Evolutionary conservation across 2,888 invertebrate genomes (phyloP), one percentile per base, ranked within the genome.

Genomic region (Catocala nupta): DNA sequence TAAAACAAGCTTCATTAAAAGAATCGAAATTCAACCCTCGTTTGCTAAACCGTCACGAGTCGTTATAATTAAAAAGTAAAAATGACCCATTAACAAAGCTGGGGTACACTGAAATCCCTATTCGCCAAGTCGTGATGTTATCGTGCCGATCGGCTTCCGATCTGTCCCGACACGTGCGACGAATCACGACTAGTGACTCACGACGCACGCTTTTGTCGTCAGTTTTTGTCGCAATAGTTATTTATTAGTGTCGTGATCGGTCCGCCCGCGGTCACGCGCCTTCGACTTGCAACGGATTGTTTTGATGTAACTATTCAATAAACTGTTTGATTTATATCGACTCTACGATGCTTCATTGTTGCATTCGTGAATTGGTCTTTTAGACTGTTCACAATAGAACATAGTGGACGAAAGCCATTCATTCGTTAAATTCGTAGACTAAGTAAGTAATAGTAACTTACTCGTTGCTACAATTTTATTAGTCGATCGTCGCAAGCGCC

Each of bases 61-160:
- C 72, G 64, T 76, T 78, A 76, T 76, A 78, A 77, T 76, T 78
- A 78, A 78, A 75, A 75, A 75, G 63, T 68, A 77, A 77, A 77
- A 76, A 78, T 70, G 56, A 68, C 72, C 74, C 71, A 77, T 77
- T 74, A 77, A 62, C 61, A 66, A 55, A 59, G 55, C 13, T n/a
- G 52, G 48, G 12, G 62, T 55, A 64, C 51, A 52, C 63, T 63
- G 63, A 52, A 53, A 61, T 56, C 68, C 48, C 63, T 65, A 72
- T 68, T 72, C 59, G 65, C 48, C 52, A 12, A 58, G 49, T 64
- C 76, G 70, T 76, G 75, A 77, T 73, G 54, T 65, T 75, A 76
- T 76, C 76, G 77, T 55, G 16, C 62, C 63, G 76, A 77, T 75
- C 68, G 70, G 68, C 77, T 77, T 74, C 77, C 77, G 76, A 77